These are phyloP conservation scores for Sebastolobus altivelis DNA, from an alignment of 2,797 vertebrate genomes.

Conservation along the genomic window DNA sequence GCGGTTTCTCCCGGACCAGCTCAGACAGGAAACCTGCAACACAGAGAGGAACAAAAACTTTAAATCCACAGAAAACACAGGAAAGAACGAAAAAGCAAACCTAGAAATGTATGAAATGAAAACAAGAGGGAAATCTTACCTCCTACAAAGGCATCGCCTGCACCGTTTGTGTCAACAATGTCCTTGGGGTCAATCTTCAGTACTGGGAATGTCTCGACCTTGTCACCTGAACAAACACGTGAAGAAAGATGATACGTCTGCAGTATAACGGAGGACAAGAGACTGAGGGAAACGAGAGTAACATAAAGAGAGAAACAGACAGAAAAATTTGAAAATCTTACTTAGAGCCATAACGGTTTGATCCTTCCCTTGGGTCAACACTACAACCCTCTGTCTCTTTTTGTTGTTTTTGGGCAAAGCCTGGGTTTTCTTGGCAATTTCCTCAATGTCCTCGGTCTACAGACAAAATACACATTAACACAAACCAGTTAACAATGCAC, in stretches of 20 bases:
- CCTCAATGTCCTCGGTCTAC: constrained; percentile 93
- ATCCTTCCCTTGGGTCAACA: constrained; percentile 95
- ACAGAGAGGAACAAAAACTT: not conserved
- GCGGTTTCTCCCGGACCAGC: constrained; percentile 90
- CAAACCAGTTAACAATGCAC: not conserved
- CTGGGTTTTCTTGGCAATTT: constrained; percentile 93
- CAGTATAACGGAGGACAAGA: constrained; percentile 19
- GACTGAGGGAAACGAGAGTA: not conserved
- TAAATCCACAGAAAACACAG: constrained; percentile 3
- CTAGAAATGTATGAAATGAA: not conserved
- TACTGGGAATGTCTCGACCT: constrained; percentile 90
- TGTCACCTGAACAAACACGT: constrained; percentile 82
- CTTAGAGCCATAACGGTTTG: constrained; percentile 90
- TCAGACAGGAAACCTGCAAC: constrained; percentile 93
- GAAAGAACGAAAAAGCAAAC: not conserved
- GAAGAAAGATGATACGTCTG: constrained; percentile 35
- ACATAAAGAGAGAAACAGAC: not conserved
- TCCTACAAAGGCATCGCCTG: constrained; percentile 98
- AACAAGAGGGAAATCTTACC: constrained; percentile 78
- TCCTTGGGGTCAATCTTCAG: constrained; percentile 92
- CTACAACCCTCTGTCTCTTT: constrained; percentile 90
- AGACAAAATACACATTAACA: constrained; percentile 47
- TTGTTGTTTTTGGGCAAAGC: constrained; percentile 92
- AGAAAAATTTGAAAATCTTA: constrained; percentile 68
- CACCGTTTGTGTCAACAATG: constrained; percentile 97